phyloP scores from a whole-genome alignment of 2,797 vertebrate genomes.

The Cryptoblepharus egeriae region DNA sequence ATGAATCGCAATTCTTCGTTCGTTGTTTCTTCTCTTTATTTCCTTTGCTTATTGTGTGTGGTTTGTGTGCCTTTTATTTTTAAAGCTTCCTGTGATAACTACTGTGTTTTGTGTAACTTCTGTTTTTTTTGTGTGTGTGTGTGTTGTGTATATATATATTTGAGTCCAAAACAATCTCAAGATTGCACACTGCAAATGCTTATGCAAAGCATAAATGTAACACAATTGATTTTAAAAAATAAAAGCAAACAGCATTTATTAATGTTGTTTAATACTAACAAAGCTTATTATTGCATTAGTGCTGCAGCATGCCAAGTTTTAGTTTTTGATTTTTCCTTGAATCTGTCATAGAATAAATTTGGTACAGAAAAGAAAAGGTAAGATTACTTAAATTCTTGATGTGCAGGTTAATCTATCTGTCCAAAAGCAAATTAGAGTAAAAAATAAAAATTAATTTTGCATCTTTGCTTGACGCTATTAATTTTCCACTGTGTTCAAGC shows the following conservation, averaged over 20 bases:
- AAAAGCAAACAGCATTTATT: slow-evolving; percentile 22
- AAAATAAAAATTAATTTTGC: slow-evolving; percentile 21
- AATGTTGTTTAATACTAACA: slow-evolving; percentile 24
- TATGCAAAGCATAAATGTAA: slow-evolving; percentile 69
- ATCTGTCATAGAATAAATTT: slow-evolving; percentile 14
- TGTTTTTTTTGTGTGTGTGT: slow-evolving; percentile 79
- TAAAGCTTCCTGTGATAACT: slow-evolving; percentile 80
- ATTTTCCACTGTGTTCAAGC: not conserved
- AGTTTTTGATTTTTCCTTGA: slow-evolving; percentile 76
- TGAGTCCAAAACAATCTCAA: slow-evolving; percentile 86
- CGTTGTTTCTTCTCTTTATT: slow-evolving; percentile 55
- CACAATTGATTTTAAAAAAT: slow-evolving; percentile 44
- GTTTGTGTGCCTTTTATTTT: slow-evolving; percentile 76
- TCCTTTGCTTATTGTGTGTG: slow-evolving; percentile 53
- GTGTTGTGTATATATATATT: slow-evolving; percentile 76
- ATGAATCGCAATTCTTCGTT: slow-evolving; percentile 72
- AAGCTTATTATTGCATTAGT: slow-evolving; percentile 58
- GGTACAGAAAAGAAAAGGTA: slow-evolving; percentile 16
- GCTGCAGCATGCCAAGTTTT: slow-evolving; percentile 62
- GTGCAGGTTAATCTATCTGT: slow-evolving; percentile 24
- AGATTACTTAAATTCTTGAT: not conserved
- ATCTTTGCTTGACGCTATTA: slow-evolving; percentile 40
- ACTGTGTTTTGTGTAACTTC: slow-evolving; percentile 78
- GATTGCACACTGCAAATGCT: slow-evolving; percentile 83
- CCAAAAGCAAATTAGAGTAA: slow-evolving; percentile 3